phyloP scores from a whole-genome alignment of 2,888 invertebrate species.

The Chydorus sphaericus region DNA sequence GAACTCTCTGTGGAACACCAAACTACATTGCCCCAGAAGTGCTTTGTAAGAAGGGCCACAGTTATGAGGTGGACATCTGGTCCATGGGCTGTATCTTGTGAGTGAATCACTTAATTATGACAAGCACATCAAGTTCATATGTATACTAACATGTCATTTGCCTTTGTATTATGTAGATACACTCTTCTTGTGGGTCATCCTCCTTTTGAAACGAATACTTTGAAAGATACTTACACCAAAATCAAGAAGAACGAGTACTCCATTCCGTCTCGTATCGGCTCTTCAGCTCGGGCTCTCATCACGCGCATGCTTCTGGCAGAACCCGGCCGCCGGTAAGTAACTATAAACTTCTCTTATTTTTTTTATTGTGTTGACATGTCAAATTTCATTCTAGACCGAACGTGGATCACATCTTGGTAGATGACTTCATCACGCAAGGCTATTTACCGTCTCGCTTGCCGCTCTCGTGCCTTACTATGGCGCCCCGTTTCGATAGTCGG shows the following conservation, averaged over 20 bases:
- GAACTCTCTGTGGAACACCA: conserved; percentile 96
- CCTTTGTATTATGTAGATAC: conserved; percentile 36
- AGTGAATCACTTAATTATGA: conserved; percentile 22
- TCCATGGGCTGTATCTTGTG: conserved; percentile 95
- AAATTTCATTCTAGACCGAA: conserved; percentile 45
- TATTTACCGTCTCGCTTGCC: conserved; percentile 74
- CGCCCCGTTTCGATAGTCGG: conserved; percentile 65
- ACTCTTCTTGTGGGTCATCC: conserved; percentile 92
- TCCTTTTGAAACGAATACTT: conserved; percentile 89
- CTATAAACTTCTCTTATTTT: not conserved
- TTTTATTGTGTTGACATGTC: not conserved
- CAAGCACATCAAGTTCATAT: not conserved
- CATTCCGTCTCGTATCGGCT: conserved; percentile 33
- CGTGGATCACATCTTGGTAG: conserved; percentile 53
- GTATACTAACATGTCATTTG: not conserved
- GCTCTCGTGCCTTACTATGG: conserved; percentile 82
- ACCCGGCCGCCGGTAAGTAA: conserved; percentile 12
- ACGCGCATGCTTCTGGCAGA: conserved; percentile 67
- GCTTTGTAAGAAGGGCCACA: conserved; percentile 89
- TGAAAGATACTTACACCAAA: conserved; percentile 88
- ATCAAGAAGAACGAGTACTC: conserved; percentile 91
- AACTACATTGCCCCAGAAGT: conserved; percentile 99
- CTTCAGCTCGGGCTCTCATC: conserved; percentile 44
- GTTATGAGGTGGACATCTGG: conserved; percentile 98
- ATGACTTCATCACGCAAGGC: conserved; percentile 55